A percentile compares a stretch with the other conserved stretches of the same genome.
Conservation (phyloP, 2,113 vertebrate genomes). For the Prunella fulvescens region DNA sequence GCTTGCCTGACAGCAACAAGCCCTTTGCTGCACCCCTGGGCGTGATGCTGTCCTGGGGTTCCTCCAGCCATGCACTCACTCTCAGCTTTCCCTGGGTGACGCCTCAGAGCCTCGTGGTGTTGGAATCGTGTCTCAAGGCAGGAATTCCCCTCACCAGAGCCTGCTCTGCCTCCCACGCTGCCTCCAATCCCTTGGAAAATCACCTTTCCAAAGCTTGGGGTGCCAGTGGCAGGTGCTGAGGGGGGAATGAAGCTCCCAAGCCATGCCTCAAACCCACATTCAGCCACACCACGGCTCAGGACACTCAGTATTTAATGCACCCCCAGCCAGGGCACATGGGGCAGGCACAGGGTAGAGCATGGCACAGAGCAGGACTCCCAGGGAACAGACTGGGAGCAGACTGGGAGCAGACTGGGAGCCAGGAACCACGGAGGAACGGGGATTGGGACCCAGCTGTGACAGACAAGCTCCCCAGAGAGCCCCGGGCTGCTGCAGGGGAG, state of each 20-base stretch:
- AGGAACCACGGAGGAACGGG: background rate
- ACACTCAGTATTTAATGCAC: rapidly evolving
- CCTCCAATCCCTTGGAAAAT: background rate
- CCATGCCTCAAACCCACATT: background rate
- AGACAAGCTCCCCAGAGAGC: background rate
- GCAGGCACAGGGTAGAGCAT: background rate
- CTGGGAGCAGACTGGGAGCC: background rate
- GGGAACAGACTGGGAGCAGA: background rate
- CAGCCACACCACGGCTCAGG: rapidly evolving
- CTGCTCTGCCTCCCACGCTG: rapidly evolving
- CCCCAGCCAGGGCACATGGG: rapidly evolving
- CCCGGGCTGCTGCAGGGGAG: background rate
- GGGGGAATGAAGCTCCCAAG: background rate
- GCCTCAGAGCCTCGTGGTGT: background rate
- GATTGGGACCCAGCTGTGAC: background rate
- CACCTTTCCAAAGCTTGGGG: background rate
- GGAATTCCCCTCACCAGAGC: background rate
- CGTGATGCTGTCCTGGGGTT: rapidly evolving
- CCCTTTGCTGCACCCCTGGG: background rate
- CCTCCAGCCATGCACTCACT: background rate
- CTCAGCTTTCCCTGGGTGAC: rapidly evolving
- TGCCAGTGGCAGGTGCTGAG: rapidly evolving
- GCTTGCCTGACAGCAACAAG: background rate
- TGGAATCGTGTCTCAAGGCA: background rate
- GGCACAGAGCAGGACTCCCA: background rate